These are phyloP conservation scores for Drosophila niveifrons DNA, from an alignment of 2,888 invertebrate genomes.

Conservation along the genomic window DNA sequence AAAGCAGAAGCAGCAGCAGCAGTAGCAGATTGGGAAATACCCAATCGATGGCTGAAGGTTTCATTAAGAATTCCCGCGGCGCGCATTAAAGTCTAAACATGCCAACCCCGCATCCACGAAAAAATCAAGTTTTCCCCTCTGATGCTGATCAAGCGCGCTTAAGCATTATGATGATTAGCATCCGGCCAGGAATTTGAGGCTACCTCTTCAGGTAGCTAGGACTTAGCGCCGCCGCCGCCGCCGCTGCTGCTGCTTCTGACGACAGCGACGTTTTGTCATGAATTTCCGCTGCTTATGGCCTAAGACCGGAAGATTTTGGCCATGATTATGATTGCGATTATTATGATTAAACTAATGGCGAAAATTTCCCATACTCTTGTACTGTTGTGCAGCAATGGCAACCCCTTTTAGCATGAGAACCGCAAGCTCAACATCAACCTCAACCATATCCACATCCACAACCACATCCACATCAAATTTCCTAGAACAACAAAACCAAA, in stretches of 20 bases:
- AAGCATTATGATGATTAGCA: slow-evolving; percentile 71
- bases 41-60: slow-evolving; percentile 49
- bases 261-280: slow-evolving; percentile 32
- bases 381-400: not conserved
- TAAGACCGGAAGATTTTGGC: slow-evolving; percentile 75
- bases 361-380: slow-evolving; percentile 72
- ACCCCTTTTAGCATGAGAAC: slow-evolving; percentile 32
- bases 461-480: slow-evolving; percentile 38
- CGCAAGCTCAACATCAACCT: slow-evolving; percentile 3
- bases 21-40: slow-evolving; percentile 59
- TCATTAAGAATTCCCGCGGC: slow-evolving; percentile 80
- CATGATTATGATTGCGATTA: slow-evolving; percentile 75
- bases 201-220: slow-evolving; percentile 43
- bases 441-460: not conserved
- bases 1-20: slow-evolving; percentile 22
- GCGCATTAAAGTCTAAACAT: slow-evolving; percentile 81
- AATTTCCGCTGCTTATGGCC: slow-evolving; percentile 74
- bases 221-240: slow-evolving; percentile 65
- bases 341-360: slow-evolving; percentile 70
- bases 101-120: slow-evolving; percentile 64
- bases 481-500: slow-evolving; percentile 55
- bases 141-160: slow-evolving; percentile 60
- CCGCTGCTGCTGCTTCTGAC: not conserved
- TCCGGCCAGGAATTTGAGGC: slow-evolving; percentile 51
- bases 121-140: slow-evolving; percentile 55